These are phyloP conservation scores for Myanophis thanlyinensis DNA, from an alignment of 2,113 vertebrate species.

Conservation along the genomic window DNA sequence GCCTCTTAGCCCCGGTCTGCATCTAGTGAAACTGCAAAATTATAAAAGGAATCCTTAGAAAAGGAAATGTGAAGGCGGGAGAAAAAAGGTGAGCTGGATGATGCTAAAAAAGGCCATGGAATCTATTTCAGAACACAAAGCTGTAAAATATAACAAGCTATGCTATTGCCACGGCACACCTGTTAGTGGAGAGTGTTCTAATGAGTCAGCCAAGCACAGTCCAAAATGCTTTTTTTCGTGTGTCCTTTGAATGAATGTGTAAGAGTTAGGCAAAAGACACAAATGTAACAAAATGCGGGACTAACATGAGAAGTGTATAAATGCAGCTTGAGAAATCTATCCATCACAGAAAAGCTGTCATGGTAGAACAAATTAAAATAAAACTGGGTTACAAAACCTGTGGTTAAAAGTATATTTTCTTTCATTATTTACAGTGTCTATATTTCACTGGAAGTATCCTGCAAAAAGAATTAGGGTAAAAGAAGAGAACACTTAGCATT, in stretches of 20 bases:
- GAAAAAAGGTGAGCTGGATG: background rate
- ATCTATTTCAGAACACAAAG: background rate
- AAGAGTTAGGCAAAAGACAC: background rate
- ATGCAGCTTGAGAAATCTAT: background rate
- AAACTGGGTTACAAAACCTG: background rate
- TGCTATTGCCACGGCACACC: background rate
- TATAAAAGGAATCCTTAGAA: background rate
- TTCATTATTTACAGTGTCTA: background rate
- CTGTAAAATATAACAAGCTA: background rate
- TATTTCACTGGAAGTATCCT: background rate
- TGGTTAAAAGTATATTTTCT: background rate
- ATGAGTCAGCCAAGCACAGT: conserved; percentile 19
- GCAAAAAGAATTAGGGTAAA: background rate
- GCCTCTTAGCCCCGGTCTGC: background rate
- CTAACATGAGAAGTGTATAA: background rate
- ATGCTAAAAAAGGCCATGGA: background rate
- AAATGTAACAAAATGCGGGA: background rate
- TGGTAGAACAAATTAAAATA: background rate
- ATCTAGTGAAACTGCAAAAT: background rate
- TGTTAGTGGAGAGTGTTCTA: conserved; percentile 21
- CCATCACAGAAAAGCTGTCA: background rate
- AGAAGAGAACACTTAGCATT: background rate
- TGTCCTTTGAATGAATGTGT: conserved; percentile 18
- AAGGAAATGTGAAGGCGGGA: background rate
- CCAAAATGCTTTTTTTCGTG: conserved; percentile 13